These are phyloP conservation scores for Drosophila repletoides DNA, from an alignment of 1,140 invertebrate genomes.

Conservation along the genomic window DNA sequence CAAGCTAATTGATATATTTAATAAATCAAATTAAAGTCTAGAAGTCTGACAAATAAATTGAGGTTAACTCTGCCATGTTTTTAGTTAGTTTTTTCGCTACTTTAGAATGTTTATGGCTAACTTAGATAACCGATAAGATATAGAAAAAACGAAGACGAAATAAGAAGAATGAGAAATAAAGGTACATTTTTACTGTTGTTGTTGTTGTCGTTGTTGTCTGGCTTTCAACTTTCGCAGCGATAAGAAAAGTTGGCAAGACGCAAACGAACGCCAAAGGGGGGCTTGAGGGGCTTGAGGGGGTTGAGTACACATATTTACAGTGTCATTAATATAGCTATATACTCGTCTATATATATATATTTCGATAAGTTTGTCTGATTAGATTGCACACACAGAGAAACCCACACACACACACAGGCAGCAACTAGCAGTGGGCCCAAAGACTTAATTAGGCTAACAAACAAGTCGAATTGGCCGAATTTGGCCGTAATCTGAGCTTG, in stretches of 20 bases:
- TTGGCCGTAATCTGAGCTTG: constrained; percentile 52
- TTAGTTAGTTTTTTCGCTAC: background rate
- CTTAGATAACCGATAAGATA: constrained; percentile 31
- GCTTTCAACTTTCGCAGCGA: constrained; percentile 22
- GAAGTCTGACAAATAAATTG: background rate
- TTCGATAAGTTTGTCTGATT: constrained; percentile 69
- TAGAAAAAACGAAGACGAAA: background rate
- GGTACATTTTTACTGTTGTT: constrained; percentile 1
- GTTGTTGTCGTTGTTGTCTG: constrained; percentile 11
- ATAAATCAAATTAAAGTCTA: background rate
- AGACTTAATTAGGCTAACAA: constrained; percentile 73
- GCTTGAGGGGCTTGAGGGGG: background rate
- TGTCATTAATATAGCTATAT: constrained; percentile 35
- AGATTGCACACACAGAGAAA: constrained; percentile 61
- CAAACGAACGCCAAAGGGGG: background rate
- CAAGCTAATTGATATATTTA: too few species aligned
- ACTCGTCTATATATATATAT: constrained; percentile 7
- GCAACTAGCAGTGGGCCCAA: constrained; percentile 22
- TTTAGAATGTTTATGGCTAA: background rate
- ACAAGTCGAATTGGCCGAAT: constrained; percentile 70
- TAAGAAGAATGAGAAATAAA: background rate
- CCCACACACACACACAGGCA: constrained; percentile 2
- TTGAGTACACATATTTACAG: constrained; percentile 27
- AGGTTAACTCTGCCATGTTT: background rate
- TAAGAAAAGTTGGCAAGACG: constrained; percentile 59